Conservation (phyloP, 2,888 invertebrate genomes). For the Meloe dianella region DNA sequence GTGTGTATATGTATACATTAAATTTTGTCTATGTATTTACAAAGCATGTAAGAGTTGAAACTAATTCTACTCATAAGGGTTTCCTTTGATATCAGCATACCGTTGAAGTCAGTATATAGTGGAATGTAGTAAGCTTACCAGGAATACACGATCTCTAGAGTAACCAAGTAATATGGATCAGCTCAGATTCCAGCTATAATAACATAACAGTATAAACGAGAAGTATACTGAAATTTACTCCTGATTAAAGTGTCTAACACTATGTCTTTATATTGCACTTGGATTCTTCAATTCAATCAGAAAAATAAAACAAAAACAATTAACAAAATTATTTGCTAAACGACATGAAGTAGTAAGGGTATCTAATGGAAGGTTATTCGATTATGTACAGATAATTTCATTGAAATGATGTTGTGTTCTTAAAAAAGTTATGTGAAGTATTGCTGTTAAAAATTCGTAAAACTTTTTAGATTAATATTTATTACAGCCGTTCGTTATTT, state of each 20-base stretch:
- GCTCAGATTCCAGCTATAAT: conserved; percentile 24
- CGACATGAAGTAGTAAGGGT: not conserved
- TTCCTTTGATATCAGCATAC: conserved; percentile 18
- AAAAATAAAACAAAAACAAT: not conserved
- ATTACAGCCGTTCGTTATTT: not conserved
- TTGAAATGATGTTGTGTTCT: not conserved
- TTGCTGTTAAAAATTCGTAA: conserved; percentile 3
- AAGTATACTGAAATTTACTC: conserved; percentile 19
- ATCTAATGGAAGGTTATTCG: not conserved
- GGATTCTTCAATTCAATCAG: not conserved
- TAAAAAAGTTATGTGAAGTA: not conserved
- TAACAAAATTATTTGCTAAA: too few species aligned
- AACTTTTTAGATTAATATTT: conserved; percentile 1
- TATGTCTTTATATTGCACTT: conserved; percentile 6
- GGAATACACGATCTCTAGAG: conserved; percentile 8
- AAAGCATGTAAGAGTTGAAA: not conserved
- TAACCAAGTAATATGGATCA: conserved; percentile 19
- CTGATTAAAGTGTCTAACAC: conserved; percentile 17
- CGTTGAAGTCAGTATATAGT: conserved; percentile 6
- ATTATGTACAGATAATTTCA: not conserved
- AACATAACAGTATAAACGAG: conserved; percentile 22
- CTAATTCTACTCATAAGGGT: not conserved
- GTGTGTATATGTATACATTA: not conserved
- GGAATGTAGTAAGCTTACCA: conserved; percentile 17
- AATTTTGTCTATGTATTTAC: conserved; percentile 1